Evolutionary conservation across 2,888 invertebrate species (phyloP).

Genomic region (Smittia sp.): DNA sequence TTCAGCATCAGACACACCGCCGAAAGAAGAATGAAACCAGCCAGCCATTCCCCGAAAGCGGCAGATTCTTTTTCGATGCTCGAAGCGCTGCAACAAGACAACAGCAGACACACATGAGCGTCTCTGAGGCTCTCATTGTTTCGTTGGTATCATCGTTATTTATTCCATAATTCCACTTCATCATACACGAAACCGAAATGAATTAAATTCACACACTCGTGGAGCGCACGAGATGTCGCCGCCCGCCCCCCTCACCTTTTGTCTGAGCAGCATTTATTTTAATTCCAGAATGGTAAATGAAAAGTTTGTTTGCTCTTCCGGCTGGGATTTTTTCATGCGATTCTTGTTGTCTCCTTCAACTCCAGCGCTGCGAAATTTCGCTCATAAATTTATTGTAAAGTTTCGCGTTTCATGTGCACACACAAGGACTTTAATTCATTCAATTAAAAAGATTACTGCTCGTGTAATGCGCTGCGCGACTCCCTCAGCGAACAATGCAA

Average conservation of each 20-base stretch:
- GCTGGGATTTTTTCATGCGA: background rate
- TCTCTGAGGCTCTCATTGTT: slow-evolving; percentile 4
- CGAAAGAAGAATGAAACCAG: background rate
- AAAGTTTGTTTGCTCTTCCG: background rate
- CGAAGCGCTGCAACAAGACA: background rate
- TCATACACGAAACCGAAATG: slow-evolving; percentile 7
- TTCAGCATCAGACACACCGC: background rate
- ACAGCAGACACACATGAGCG: background rate
- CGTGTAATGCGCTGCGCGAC: slow-evolving; percentile 4
- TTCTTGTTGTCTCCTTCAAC: background rate
- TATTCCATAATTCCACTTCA: slow-evolving; percentile 7
- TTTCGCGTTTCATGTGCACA: slow-evolving; percentile 14
- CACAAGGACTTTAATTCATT: background rate
- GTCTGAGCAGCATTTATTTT: slow-evolving; percentile 25
- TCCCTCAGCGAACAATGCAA: slow-evolving; percentile 14
- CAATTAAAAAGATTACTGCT: slow-evolving; percentile 5
- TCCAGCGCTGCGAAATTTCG: background rate
- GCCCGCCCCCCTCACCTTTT: background rate
- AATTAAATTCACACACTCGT: slow-evolving; percentile 2
- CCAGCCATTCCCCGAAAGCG: background rate
- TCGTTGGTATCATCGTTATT: background rate
- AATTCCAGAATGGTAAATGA: slow-evolving; percentile 25
- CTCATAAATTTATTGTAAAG: slow-evolving; percentile 17
- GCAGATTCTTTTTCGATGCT: background rate
- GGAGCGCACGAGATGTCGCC: background rate